Conservation (phyloP, 2,888 invertebrate genomes). For the Pseudoips prasinana region DNA sequence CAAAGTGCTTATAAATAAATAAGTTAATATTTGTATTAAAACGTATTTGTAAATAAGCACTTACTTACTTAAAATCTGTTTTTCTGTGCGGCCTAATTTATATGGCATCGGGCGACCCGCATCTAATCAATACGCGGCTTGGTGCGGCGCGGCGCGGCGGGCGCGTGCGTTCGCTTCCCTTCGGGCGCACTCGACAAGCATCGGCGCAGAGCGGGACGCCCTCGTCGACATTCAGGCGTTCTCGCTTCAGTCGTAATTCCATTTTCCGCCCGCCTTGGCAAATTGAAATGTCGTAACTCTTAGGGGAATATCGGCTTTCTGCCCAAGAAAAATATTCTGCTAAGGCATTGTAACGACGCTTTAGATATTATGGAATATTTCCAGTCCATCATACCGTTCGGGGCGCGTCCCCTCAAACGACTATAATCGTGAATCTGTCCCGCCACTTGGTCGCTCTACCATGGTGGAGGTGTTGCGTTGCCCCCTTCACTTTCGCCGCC, state of each 20-base stretch:
- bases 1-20: too few relatives aligned
- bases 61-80: slow-evolving; percentile 57
- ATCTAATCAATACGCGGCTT: slow-evolving; percentile 80
- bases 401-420: slow-evolving; percentile 65
- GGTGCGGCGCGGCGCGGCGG: slow-evolving; percentile 71
- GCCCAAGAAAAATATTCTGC: slow-evolving; percentile 79
- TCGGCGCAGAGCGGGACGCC: slow-evolving; percentile 51
- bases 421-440: slow-evolving; percentile 64
- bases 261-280: slow-evolving; percentile 83
- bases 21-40: too few relatives aligned
- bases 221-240: slow-evolving; percentile 61
- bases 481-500: slow-evolving; percentile 50
- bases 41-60: too few relatives aligned
- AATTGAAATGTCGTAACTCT: slow-evolving; percentile 84
- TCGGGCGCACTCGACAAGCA: slow-evolving; percentile 54
- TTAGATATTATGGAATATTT: slow-evolving; percentile 77
- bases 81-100: slow-evolving; percentile 80
- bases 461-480: slow-evolving; percentile 35
- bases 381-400: slow-evolving; percentile 71
- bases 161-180: slow-evolving; percentile 54
- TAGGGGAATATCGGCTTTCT: slow-evolving; percentile 82
- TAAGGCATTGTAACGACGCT: slow-evolving; percentile 77
- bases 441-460: slow-evolving; percentile 57
- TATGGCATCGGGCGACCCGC: slow-evolving; percentile 80
- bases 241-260: slow-evolving; percentile 82